Conservation (phyloP, 2,797 vertebrate genomes). For the Neostethus bicornis region DNA sequence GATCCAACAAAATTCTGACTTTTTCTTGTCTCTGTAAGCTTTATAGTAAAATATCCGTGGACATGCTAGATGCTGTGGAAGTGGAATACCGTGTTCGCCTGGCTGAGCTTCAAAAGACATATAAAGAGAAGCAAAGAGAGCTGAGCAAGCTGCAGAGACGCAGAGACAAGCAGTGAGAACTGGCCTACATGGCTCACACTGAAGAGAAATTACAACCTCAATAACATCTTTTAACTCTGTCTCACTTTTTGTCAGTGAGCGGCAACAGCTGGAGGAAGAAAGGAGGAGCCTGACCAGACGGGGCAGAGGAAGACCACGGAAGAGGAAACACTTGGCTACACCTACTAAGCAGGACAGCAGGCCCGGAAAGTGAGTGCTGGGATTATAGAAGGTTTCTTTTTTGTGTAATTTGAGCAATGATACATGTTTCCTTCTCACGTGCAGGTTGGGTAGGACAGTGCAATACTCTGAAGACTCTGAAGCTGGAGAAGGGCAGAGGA, state of each 20-base stretch:
- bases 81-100: constrained; percentile 92
- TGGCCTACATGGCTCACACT: background rate
- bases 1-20: constrained; percentile 1
- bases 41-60: constrained; percentile 89
- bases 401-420: background rate
- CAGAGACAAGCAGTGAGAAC: constrained; percentile 90
- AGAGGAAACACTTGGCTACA: constrained; percentile 90
- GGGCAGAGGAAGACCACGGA: constrained; percentile 94
- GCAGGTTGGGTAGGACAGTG: constrained; percentile 85
- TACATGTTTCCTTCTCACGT: constrained; percentile 17
- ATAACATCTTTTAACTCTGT: constrained; percentile 11
- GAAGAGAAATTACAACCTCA: background rate
- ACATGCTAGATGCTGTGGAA: constrained; percentile 89
- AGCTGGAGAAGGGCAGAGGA: constrained; percentile 86
- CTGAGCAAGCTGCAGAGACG: constrained; percentile 91
- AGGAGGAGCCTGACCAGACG: constrained; percentile 90
- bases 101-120: constrained; percentile 92
- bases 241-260: constrained; percentile 53
- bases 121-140: constrained; percentile 95
- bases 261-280: constrained; percentile 88
- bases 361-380: constrained; percentile 89
- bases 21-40: constrained; percentile 61
- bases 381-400: background rate
- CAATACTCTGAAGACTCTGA: constrained; percentile 92
- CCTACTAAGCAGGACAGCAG: constrained; percentile 88